phyloP scores from a whole-genome alignment of 2,797 vertebrate species.

The Morus bassanus region DNA sequence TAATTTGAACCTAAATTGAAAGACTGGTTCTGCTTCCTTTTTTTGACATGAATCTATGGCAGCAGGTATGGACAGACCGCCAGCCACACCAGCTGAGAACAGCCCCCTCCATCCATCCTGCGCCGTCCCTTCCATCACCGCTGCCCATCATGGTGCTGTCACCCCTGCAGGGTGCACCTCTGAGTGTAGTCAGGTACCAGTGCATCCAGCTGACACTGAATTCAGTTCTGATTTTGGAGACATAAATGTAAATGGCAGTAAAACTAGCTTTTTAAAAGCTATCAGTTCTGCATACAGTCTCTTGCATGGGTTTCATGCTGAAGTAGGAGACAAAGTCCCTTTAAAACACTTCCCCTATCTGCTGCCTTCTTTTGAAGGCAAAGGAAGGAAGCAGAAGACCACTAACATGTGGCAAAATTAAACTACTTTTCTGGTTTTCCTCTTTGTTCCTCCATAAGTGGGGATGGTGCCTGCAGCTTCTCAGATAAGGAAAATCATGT shows the following conservation, averaged over 20 bases:
- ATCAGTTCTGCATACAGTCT: neutral
- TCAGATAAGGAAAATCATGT: neutral
- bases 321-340: neutral
- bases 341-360: neutral
- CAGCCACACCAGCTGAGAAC: neutral
- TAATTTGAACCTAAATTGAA: neutral
- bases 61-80: neutral
- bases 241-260: fast-evolving
- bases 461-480: neutral
- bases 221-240: neutral
- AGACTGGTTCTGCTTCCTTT: neutral
- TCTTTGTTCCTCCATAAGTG: neutral
- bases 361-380: neutral
- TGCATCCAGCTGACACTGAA: neutral
- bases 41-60: fast-evolving
- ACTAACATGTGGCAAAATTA: neutral
- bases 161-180: neutral
- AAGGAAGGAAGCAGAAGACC: neutral
- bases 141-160: neutral
- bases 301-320: neutral
- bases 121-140: neutral
- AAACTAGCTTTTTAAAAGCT: neutral
- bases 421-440: neutral
- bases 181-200: neutral
- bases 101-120: fast-evolving